These are phyloP conservation scores for Pseudachorutes palmiensis DNA, from an alignment of 1,140 invertebrate species.

Conservation along the genomic window DNA sequence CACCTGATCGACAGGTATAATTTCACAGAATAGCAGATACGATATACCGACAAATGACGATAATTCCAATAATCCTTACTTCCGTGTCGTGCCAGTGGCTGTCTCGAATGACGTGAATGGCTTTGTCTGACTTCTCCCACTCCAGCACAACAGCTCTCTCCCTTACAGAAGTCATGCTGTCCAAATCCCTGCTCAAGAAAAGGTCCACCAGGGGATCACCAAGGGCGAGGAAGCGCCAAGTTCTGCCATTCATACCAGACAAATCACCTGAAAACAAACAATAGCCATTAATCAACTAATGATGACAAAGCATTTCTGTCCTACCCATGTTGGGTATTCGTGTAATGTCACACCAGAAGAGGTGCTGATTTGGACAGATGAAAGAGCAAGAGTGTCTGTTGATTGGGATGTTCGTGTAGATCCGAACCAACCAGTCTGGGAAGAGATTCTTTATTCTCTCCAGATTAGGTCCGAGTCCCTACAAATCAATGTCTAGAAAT, in stretches of 20 bases:
- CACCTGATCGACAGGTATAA: too few species aligned
- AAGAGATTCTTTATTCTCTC: neutral
- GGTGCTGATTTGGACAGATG: neutral
- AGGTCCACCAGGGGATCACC: slow-evolving; percentile 32
- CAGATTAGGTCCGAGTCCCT: neutral
- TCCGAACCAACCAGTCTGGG: neutral
- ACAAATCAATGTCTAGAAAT: too few species aligned
- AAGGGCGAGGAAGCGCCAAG: slow-evolving; percentile 36
- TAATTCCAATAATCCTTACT: too few species aligned
- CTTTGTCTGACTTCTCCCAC: slow-evolving; percentile 30
- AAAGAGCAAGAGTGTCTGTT: neutral
- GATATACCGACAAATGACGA: too few species aligned
- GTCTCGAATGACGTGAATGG: slow-evolving; percentile 38
- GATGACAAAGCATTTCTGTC: neutral
- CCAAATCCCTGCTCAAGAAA: slow-evolving; percentile 32
- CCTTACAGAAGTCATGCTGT: slow-evolving; percentile 24
- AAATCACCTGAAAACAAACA: neutral
- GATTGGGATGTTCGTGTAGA: neutral
- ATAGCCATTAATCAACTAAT: neutral
- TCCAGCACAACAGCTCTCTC: slow-evolving; percentile 33
- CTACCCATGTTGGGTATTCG: neutral
- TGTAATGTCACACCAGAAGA: slow-evolving; percentile 13
- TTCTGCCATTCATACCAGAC: neutral
- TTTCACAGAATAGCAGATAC: too few species aligned
- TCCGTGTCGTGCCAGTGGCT: slow-evolving; percentile 23